A percentile compares a stretch with the other conserved stretches of the same genome.
Evolutionary conservation across 1,140 invertebrate genomes (phyloP).

Genomic region (Hyphantria cunea): DNA sequence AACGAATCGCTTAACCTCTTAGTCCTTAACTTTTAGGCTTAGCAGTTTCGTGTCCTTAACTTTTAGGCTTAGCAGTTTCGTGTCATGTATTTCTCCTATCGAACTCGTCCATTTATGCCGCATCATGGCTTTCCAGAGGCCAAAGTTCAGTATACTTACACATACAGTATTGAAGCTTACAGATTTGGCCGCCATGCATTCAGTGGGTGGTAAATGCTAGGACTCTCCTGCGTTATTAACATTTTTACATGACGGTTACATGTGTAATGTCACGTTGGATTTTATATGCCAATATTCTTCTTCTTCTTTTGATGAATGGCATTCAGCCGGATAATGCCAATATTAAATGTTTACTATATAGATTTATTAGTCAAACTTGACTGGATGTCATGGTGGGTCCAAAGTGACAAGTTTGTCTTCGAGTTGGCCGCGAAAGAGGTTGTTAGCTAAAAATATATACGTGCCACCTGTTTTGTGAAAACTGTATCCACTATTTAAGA

Average conservation of each 20-base stretch:
- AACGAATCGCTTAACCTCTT: too few species aligned
- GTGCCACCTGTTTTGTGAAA: too few species aligned
- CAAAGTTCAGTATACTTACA: slow-evolving; percentile 44
- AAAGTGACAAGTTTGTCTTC: neutral
- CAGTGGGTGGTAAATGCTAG: slow-evolving; percentile 28
- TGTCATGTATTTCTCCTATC: too few species aligned
- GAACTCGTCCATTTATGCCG: too few species aligned
- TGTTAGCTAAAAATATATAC: neutral
- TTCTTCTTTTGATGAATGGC: too few species aligned
- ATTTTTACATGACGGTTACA: slow-evolving; percentile 48
- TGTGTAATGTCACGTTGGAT: slow-evolving; percentile 30
- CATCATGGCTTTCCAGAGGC: too few species aligned
- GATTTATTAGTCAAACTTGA: slow-evolving; percentile 1
- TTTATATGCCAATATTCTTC: slow-evolving; percentile 14
- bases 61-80: too few species aligned
- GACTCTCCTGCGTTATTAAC: slow-evolving; percentile 31
- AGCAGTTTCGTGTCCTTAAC: too few species aligned
- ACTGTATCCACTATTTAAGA: too few species aligned
- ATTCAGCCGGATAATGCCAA: too few species aligned
- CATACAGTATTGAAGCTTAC: slow-evolving; percentile 62
- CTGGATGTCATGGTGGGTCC: neutral
- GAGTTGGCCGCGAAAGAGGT: slow-evolving; percentile 1
- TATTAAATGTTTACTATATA: slow-evolving; percentile 33
- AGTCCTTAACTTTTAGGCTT: too few species aligned
- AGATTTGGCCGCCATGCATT: slow-evolving; percentile 61